These are phyloP conservation scores for Bicyclus anynana DNA, from an alignment of 1,140 invertebrate genomes.

Conservation along the genomic window DNA sequence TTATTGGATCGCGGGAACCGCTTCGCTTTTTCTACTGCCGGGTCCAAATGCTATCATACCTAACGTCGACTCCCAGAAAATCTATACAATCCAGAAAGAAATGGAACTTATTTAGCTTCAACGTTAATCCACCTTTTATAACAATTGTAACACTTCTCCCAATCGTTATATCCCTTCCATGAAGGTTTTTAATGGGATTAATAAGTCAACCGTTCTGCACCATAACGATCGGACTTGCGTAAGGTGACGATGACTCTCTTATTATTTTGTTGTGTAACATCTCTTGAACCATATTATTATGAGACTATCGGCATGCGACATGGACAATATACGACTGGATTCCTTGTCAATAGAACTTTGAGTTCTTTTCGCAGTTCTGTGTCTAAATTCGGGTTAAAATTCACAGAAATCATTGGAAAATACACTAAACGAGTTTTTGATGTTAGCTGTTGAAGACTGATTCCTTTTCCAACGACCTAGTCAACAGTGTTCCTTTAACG, in stretches of 20 bases:
- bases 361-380: not conserved
- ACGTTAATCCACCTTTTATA: slow-evolving; percentile 10
- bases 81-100: slow-evolving; percentile 17
- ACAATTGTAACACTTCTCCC: slow-evolving; percentile 9
- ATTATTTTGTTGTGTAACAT: slow-evolving; percentile 11
- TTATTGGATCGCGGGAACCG: slow-evolving; percentile 10
- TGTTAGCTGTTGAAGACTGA: not conserved
- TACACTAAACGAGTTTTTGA: not conserved
- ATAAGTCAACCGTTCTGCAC: slow-evolving; percentile 18
- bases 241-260: slow-evolving; percentile 13
- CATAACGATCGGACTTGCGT: slow-evolving; percentile 17
- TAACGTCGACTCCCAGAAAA: slow-evolving; percentile 5
- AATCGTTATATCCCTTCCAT: slow-evolving; percentile 3
- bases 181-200: slow-evolving; percentile 2
- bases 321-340: slow-evolving; percentile 12
- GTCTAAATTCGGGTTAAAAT: slow-evolving; percentile 8
- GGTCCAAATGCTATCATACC: not conserved
- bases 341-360: not conserved
- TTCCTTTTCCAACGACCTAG: not conserved
- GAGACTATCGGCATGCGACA: slow-evolving; percentile 4
- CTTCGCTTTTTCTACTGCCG: not conserved
- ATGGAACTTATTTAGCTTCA: slow-evolving; percentile 23
- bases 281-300: slow-evolving; percentile 12
- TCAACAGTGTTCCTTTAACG: not conserved
- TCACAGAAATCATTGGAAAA: not conserved